phyloP scores from a whole-genome alignment of 2,113 vertebrate species.

The Apodemus speciosus region DNA sequence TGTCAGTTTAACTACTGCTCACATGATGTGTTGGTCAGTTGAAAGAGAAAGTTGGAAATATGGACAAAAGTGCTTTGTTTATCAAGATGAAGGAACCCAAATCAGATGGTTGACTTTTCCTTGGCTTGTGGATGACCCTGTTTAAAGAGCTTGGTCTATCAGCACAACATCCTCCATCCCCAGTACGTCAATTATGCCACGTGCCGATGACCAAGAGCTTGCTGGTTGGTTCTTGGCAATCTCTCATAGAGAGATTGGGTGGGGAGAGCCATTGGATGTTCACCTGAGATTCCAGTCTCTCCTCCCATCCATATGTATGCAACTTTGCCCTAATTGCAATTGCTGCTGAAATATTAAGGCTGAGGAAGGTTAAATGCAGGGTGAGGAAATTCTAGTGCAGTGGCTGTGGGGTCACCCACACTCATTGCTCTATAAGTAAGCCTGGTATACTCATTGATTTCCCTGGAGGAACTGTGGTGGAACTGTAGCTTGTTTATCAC shows the following conservation, averaged over 20 bases:
- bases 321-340: no score
- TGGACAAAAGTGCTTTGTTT: slow-evolving; percentile 11
- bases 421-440: not conserved
- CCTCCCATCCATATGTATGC: not conserved
- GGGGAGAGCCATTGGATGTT: not conserved
- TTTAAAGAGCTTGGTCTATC: not conserved
- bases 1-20: slow-evolving; percentile 50
- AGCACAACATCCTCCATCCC: not conserved
- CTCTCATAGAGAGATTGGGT: not conserved
- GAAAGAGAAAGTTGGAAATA: slow-evolving; percentile 51
- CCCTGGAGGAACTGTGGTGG: not conserved
- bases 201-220: not conserved
- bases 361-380: not conserved
- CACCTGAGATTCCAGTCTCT: not conserved
- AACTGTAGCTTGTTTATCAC: not conserved
- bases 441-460: not conserved
- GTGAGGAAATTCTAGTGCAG: not conserved
- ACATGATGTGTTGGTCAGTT: slow-evolving; percentile 23
- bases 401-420: not conserved
- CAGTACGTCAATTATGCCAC: not conserved
- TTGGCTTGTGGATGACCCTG: slow-evolving; percentile 14
- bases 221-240: not conserved
- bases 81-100: not conserved
- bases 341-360: not conserved
- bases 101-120: slow-evolving; percentile 1